A percentile compares a stretch with the other conserved stretches of the same genome.
Evolutionary conservation across 2,113 vertebrate genomes (phyloP).

Genomic region (Mirounga angustirostris): DNA sequence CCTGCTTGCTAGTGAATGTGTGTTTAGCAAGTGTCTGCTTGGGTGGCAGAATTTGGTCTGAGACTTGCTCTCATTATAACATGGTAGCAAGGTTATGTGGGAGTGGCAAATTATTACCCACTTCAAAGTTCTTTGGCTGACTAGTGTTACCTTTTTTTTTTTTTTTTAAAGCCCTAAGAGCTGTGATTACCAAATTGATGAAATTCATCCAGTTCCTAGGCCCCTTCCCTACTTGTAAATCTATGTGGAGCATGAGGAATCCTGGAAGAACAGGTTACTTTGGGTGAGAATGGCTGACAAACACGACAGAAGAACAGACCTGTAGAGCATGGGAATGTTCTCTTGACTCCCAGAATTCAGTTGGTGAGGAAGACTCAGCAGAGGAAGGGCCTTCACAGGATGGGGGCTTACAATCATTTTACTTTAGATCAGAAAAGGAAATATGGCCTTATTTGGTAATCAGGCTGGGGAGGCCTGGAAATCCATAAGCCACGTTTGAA

Average conservation of each 20-base stretch:
- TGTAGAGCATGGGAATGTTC: neutral
- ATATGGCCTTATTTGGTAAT: neutral
- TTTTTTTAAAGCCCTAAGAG: neutral
- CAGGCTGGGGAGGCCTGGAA: neutral
- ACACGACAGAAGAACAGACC: neutral
- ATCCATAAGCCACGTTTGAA: neutral
- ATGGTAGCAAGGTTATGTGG: neutral
- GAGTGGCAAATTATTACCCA: neutral
- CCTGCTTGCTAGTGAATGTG: neutral
- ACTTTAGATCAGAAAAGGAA: neutral
- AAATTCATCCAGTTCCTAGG: neutral
- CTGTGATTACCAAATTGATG: neutral
- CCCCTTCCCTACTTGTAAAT: neutral
- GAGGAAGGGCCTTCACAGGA: neutral
- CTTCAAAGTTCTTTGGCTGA: neutral
- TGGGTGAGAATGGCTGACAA: neutral
- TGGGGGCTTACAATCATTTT: neutral
- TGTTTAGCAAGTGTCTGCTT: neutral
- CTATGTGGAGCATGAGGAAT: neutral
- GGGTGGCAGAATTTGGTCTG: neutral
- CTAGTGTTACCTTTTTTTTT: neutral
- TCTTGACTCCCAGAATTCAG: neutral
- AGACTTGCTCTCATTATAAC: conserved; percentile 16
- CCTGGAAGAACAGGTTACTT: neutral
- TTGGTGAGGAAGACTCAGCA: neutral